These are phyloP conservation scores for Ectemnius cavifrons DNA, from an alignment of 2,888 invertebrate species.

Conservation along the genomic window DNA sequence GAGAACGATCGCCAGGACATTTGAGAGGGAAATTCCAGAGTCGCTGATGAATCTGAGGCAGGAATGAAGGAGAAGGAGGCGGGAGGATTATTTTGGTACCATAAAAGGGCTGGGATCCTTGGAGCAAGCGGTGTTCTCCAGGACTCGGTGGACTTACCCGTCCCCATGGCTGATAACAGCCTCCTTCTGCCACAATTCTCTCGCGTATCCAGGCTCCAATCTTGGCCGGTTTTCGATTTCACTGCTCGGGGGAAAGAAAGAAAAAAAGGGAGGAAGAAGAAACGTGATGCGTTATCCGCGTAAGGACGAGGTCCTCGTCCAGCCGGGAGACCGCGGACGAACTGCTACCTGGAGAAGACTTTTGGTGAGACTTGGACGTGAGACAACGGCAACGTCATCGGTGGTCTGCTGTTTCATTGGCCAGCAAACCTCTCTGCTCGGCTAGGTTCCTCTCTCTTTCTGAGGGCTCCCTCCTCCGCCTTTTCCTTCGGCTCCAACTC, in stretches of 20 bases:
- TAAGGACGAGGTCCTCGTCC: conserved; percentile 65
- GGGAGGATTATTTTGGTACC: not conserved
- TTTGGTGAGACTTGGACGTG: conserved; percentile 71
- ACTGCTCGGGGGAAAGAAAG: conserved; percentile 49
- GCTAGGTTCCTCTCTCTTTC: conserved; percentile 55
- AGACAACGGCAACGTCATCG: conserved; percentile 72
- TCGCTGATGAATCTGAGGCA: not conserved
- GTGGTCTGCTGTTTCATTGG: conserved; percentile 70
- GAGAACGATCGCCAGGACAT: not conserved
- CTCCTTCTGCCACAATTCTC: conserved; percentile 67
- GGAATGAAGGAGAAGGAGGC: not conserved
- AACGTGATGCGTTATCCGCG: conserved; percentile 29
- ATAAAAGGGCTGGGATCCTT: conserved; percentile 1
- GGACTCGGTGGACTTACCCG: conserved; percentile 68
- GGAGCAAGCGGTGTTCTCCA: not conserved
- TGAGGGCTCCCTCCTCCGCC: conserved; percentile 50
- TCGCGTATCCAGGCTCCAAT: conserved; percentile 63
- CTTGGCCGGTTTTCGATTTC: conserved; percentile 57
- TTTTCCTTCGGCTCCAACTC: conserved; percentile 53
- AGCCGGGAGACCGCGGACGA: conserved; percentile 76
- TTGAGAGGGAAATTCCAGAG: not conserved
- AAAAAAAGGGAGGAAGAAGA: conserved; percentile 39
- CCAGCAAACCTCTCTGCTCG: conserved; percentile 58
- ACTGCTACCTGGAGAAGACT: conserved; percentile 71
- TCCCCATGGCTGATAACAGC: conserved; percentile 74